Conservation (phyloP, 2,113 vertebrate genomes). For the Nettapus auritus region DNA sequence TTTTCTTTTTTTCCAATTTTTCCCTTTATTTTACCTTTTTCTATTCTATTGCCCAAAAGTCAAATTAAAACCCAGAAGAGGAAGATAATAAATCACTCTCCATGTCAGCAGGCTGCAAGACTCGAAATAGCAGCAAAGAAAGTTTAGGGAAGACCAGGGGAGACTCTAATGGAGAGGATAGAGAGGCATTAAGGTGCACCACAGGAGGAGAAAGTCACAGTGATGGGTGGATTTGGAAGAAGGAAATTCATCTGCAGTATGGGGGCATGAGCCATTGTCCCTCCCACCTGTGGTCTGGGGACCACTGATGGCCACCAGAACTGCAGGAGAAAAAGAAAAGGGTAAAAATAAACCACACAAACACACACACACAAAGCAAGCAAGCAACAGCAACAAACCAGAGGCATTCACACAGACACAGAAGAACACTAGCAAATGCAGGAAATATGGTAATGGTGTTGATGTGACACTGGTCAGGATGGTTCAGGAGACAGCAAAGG, state of each 20-base stretch:
- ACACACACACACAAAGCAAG: not conserved
- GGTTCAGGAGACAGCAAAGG: not conserved
- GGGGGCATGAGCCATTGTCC: not conserved
- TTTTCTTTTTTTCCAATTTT: not conserved
- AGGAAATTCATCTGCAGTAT: not conserved
- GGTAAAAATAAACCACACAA: not conserved
- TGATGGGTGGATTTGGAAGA: not conserved
- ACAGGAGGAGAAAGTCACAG: not conserved
- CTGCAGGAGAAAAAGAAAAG: not conserved
- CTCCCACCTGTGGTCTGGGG: rapidly evolving
- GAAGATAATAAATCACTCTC: not conserved
- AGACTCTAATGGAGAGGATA: not conserved
- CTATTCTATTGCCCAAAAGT: not conserved
- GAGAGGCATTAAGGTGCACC: not conserved
- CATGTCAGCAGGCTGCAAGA: not conserved
- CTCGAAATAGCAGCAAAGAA: not conserved
- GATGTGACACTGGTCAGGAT: not conserved
- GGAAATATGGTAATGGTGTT: not conserved
- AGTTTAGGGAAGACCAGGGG: not conserved
- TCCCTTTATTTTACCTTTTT: not conserved
- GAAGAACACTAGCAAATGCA: rapidly evolving
- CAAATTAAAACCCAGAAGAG: not conserved
- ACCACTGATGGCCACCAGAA: not conserved
- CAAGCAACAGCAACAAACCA: not conserved
- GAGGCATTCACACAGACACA: rapidly evolving